These are phyloP conservation scores for Tetraodon nigroviridis DNA, from an alignment of 2,113 vertebrate species.

Conservation along the genomic window DNA sequence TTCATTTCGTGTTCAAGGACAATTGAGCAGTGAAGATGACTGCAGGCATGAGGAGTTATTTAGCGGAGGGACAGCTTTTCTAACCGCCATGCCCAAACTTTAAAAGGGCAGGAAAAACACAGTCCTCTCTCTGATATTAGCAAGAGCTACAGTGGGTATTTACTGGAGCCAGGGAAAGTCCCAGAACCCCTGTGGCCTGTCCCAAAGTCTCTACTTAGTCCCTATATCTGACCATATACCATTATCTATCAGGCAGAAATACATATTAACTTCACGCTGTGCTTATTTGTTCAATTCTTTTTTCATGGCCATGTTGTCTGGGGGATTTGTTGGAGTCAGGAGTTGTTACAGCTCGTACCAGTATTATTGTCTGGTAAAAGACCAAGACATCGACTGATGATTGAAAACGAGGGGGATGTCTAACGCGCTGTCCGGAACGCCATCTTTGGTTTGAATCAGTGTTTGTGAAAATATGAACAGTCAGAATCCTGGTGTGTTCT, in stretches of 20 bases:
- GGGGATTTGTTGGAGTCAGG: no score
- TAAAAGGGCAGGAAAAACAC: conserved; percentile 19
- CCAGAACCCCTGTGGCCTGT: conserved; percentile 19
- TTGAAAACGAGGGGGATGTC: no score
- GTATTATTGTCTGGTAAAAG: no score
- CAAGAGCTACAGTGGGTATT: conserved; percentile 35
- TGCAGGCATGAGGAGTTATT: conserved; percentile 24
- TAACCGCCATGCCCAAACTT: conserved; percentile 31
- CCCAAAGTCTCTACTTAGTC: conserved; percentile 34
- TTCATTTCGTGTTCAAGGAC: conserved; percentile 9
- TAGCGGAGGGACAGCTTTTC: conserved; percentile 15
- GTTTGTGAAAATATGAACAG: no score
- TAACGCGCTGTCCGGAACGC: no score
- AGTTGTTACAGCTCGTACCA: no score
- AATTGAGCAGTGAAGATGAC: conserved; percentile 7
- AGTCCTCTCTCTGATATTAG: conserved; percentile 44
- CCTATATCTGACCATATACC: conserved; percentile 28
- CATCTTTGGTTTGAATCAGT: no score
- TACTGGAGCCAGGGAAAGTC: conserved; percentile 48
- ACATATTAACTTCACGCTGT: background rate
- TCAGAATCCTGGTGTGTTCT: no score
- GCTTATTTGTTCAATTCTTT: background rate
- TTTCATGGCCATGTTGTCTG: no score
- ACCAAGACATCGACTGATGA: no score
- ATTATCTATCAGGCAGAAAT: background rate